Percentiles rank a stretch among this genome's conserved stretches.
phyloP scores from a whole-genome alignment of 2,888 invertebrate genomes.

The Mystacides longicornis region DNA sequence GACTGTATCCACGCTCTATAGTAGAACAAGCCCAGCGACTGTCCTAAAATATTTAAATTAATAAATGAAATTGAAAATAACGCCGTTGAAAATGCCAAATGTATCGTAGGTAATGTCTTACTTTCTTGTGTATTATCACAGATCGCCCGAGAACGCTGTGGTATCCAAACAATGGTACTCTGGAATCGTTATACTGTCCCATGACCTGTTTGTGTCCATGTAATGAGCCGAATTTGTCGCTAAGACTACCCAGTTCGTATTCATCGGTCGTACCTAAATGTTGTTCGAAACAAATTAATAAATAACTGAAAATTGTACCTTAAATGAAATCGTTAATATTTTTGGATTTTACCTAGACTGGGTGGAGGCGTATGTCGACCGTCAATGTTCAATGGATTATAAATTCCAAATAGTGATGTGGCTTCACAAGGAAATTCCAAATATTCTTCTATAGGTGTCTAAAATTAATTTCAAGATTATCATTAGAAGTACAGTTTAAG shows the following conservation, averaged over 20 bases:
- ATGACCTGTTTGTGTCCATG: conserved; percentile 54
- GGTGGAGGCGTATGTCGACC: conserved; percentile 53
- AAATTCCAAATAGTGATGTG: conserved; percentile 74
- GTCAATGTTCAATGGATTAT: conserved; percentile 74
- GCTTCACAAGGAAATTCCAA: conserved; percentile 83
- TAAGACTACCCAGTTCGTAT: conserved; percentile 79
- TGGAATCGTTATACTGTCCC: conserved; percentile 67
- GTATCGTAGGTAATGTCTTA: conserved; percentile 25
- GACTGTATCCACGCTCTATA: conserved; percentile 80
- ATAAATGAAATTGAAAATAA: no score
- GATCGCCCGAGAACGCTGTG: conserved; percentile 81
- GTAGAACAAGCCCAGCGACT: conserved; percentile 79
- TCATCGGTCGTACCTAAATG: conserved; percentile 69
- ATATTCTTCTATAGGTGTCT: conserved; percentile 77
- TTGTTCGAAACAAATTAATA: not conserved
- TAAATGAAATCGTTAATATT: not conserved
- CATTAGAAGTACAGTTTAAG: no score
- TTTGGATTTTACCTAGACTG: conserved; percentile 36
- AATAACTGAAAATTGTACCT: not conserved
- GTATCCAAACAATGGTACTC: conserved; percentile 72
- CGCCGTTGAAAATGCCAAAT: not conserved
- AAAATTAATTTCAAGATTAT: conserved; percentile 28
- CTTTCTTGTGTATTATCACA: conserved; percentile 71
- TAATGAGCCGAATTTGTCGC: conserved; percentile 77
- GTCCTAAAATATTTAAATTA: conserved; percentile 32